phyloP scores from a whole-genome alignment of 2,113 vertebrate species.

The Nanorana parkeri region DNA sequence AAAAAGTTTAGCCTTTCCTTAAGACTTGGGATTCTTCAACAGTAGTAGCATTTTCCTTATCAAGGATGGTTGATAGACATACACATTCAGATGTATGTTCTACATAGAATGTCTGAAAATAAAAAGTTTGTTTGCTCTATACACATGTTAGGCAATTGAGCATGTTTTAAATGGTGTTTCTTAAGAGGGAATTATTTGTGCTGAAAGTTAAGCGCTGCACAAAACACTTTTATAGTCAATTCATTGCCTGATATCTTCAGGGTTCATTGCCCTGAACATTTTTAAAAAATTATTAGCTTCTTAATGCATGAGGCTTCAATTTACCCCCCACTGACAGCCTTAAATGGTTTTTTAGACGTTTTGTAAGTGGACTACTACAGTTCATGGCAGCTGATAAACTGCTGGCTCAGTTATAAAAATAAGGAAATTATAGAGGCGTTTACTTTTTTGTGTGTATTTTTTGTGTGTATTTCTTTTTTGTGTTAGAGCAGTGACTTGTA shows the following conservation, averaged over 20 bases:
- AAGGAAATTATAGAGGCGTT: conserved; percentile 30
- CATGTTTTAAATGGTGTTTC: background rate
- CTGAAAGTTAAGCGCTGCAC: conserved; percentile 60
- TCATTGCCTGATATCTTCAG: conserved; percentile 70
- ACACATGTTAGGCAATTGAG: background rate
- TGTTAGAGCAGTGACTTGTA: background rate
- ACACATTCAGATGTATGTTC: no score
- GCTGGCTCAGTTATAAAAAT: conserved; percentile 48
- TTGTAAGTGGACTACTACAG: conserved; percentile 64
- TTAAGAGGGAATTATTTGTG: conserved; percentile 41
- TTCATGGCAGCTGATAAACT: conserved; percentile 53
- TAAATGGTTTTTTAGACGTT: conserved; percentile 75
- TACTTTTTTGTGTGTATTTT: conserved; percentile 29
- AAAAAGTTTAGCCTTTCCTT: no score
- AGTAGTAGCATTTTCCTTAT: no score
- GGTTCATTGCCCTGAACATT: conserved; percentile 76
- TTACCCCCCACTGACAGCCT: conserved; percentile 71
- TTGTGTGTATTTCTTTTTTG: no score
- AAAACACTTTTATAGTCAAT: conserved; percentile 66
- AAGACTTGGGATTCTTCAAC: no score
- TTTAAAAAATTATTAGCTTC: conserved; percentile 79
- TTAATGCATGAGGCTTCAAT: conserved; percentile 75
- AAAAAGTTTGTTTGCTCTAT: no score
- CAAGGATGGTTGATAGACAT: no score
- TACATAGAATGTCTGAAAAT: no score